Conservation (phyloP, 2,113 vertebrate species). For the Phainopepla nitens region DNA sequence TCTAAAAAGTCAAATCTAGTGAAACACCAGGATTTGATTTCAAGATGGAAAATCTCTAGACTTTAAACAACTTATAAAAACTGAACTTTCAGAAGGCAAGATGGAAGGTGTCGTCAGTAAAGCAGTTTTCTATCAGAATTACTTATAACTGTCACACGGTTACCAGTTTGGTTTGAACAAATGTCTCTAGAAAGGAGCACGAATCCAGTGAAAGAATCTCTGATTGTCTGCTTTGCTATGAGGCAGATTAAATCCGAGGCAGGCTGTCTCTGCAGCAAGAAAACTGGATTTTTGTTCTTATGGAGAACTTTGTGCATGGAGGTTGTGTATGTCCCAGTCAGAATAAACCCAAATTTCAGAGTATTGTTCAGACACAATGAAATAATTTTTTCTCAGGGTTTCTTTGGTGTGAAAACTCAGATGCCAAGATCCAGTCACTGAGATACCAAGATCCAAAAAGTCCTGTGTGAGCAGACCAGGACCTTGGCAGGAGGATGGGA, state of each 20-base stretch:
- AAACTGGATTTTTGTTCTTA: neutral
- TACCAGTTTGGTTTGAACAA: neutral
- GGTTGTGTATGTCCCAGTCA: neutral
- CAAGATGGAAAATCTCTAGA: neutral
- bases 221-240: neutral
- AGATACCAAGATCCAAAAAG: neutral
- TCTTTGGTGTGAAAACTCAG: neutral
- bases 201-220: neutral
- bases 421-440: neutral
- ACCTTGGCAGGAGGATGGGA: neutral
- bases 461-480: neutral
- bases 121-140: neutral
- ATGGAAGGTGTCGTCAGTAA: neutral
- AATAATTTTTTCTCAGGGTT: neutral
- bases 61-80: neutral
- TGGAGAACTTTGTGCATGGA: neutral
- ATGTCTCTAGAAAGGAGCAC: neutral
- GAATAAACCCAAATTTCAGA: neutral
- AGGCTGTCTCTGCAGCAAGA: neutral
- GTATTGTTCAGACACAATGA: neutral
- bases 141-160: neutral
- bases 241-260: neutral
- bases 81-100: neutral
- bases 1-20: neutral
- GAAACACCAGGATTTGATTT: neutral